These are phyloP conservation scores for Heliconius congener DNA, from an alignment of 1,140 invertebrate genomes.

Conservation along the genomic window DNA sequence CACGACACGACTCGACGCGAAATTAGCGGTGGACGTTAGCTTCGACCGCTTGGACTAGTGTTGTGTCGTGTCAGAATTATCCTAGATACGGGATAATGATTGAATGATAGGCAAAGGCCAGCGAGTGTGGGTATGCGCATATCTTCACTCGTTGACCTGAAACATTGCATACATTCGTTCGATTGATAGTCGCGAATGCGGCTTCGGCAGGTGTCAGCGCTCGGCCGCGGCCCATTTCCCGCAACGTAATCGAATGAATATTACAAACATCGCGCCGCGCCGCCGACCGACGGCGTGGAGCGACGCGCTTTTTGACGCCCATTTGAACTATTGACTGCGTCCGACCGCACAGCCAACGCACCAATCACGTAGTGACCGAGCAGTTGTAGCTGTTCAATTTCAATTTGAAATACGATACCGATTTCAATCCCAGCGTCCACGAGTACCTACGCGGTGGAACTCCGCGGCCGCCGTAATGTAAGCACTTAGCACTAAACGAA, in stretches of 20 bases:
- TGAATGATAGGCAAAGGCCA: no score
- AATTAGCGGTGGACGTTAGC: constrained; percentile 56
- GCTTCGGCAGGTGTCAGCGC: constrained; percentile 66
- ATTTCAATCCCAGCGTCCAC: constrained; percentile 53
- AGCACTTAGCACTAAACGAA: constrained; percentile 80
- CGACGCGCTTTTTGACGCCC: constrained; percentile 64
- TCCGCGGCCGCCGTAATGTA: constrained; percentile 70
- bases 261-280: constrained; percentile 67
- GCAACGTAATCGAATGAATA: constrained; percentile 75
- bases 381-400: constrained; percentile 40
- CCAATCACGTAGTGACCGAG: constrained; percentile 39
- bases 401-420: constrained; percentile 41
- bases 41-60: constrained; percentile 39
- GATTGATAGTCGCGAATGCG: constrained; percentile 34
- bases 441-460: constrained; percentile 50
- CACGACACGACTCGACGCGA: constrained; percentile 32
- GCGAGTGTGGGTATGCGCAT: no score
- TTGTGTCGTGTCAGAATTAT: constrained; percentile 24
- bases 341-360: constrained; percentile 44
- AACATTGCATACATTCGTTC: constrained; percentile 60
- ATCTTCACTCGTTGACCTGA: no score
- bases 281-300: constrained; percentile 50
- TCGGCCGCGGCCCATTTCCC: constrained; percentile 62
- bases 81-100: background rate
- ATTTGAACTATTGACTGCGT: constrained; percentile 57